A percentile compares a stretch with the other conserved stretches of the same genome.
Evolutionary conservation across 2,888 invertebrate genomes (phyloP).

Genomic region (Lepidochrysops patricia): DNA sequence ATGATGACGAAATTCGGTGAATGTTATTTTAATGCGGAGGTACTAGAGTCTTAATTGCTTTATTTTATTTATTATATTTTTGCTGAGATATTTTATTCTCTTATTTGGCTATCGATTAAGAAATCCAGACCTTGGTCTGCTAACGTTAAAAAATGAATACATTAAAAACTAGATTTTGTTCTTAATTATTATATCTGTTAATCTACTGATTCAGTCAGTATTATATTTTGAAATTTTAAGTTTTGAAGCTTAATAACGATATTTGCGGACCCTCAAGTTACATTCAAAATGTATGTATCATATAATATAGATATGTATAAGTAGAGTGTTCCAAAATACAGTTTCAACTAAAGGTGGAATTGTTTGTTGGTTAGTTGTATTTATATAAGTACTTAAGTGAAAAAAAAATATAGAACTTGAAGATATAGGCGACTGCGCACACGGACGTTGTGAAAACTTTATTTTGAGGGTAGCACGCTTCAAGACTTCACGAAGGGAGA

Average conservation of each 20-base stretch:
- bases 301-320: no score
- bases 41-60: neutral
- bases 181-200: neutral
- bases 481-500: conserved; percentile 29
- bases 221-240: neutral
- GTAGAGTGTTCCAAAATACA: no score
- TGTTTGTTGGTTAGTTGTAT: no score
- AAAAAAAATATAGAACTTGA: no score
- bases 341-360: no score
- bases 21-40: neutral
- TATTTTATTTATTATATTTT: neutral
- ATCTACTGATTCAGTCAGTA: neutral
- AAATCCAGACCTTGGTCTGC: neutral
- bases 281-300: no score
- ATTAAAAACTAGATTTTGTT: neutral
- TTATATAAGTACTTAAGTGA: no score
- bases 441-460: neutral
- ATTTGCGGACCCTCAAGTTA: neutral
- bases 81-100: neutral
- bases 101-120: neutral
- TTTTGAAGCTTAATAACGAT: neutral
- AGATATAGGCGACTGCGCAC: neutral
- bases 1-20: neutral
- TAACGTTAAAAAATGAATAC: neutral
- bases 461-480: conserved; percentile 8